Percentiles rank a stretch among this genome's conserved stretches.
These are phyloP conservation scores for Gryon sp. DNA, from an alignment of 1,140 invertebrate genomes.

Conservation along the genomic window DNA sequence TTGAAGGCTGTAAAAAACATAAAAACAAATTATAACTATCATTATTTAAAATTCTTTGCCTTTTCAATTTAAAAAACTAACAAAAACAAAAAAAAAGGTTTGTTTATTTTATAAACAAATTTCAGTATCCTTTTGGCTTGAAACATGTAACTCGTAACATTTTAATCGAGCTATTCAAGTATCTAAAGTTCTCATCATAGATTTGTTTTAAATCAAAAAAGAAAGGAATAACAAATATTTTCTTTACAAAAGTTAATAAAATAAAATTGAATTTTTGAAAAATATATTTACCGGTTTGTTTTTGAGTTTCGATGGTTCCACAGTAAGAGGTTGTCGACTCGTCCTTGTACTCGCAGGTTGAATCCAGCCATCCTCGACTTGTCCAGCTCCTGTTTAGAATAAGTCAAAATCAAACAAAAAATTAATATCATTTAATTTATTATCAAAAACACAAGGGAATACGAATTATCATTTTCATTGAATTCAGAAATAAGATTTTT, in stretches of 20 bases:
- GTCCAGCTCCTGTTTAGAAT: slow-evolving; percentile 52
- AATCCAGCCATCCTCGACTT: slow-evolving; percentile 73
- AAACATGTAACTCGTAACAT: slow-evolving; percentile 46
- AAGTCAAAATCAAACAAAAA: background rate
- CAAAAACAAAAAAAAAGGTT: slow-evolving; percentile 20
- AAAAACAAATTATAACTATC: too few species aligned
- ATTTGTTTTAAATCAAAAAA: slow-evolving; percentile 5
- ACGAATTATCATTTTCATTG: too few species aligned
- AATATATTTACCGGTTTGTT: slow-evolving; percentile 75
- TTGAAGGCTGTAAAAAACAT: slow-evolving; percentile 71
- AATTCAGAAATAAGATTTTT: background rate
- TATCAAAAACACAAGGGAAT: too few species aligned
- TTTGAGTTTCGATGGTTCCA: slow-evolving; percentile 80
- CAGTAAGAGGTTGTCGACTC: slow-evolving; percentile 71
- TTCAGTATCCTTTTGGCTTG: slow-evolving; percentile 73
- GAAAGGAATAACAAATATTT: slow-evolving; percentile 5
- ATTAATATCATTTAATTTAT: too few species aligned
- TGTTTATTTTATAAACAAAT: slow-evolving; percentile 4
- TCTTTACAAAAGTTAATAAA: slow-evolving; percentile 13
- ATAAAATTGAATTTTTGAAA: background rate
- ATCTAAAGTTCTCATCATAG: slow-evolving; percentile 62
- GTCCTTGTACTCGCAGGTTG: slow-evolving; percentile 65
- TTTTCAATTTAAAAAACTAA: too few species aligned
- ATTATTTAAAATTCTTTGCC: too few species aligned
- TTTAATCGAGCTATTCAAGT: slow-evolving; percentile 46